Conservation (phyloP, 37 sponge, comb jelly and placozoan genomes). For the Ephydatia muelleri region DNA sequence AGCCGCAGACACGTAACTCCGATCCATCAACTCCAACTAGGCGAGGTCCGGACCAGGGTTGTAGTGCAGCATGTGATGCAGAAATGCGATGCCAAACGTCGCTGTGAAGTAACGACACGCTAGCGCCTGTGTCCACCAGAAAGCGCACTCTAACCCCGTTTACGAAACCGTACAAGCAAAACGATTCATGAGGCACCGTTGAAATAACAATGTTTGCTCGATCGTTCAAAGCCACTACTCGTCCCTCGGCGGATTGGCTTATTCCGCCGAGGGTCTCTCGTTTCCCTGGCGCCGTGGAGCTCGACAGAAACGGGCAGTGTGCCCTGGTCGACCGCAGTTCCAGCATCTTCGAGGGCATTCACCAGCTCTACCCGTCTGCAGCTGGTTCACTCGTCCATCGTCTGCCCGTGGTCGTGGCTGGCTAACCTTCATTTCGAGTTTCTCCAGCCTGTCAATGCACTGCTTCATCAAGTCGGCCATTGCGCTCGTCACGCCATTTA, state of each 20-base stretch:
- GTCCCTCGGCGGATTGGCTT: conserved; percentile 12
- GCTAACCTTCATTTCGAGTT: conserved; percentile 5
- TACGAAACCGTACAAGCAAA: not conserved
- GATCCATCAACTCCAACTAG: no score
- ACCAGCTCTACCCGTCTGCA: no score
- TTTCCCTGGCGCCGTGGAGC: conserved; percentile 16
- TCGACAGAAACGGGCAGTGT: conserved; percentile 18
- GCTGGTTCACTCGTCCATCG: no score
- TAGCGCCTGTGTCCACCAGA: conserved; percentile 43
- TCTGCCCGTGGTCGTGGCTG: no score
- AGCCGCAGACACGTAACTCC: no score
- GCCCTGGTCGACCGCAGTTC: conserved; percentile 11
- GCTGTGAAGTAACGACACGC: conserved; percentile 8
- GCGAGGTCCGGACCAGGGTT: no score
- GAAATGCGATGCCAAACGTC: conserved; percentile 16
- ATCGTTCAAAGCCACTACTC: not conserved
- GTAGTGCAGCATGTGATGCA: not conserved
- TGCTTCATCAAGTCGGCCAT: not conserved
- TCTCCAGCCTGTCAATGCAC: conserved; percentile 10
- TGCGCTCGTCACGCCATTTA: no score
- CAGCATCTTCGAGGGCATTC: conserved; percentile 11
- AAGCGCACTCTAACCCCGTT: conserved; percentile 11
- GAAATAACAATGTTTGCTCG: not conserved
- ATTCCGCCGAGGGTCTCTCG: conserved; percentile 10
- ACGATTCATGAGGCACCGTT: not conserved